Conservation (phyloP, 2,113 vertebrate species). For the Salvelinus sp. region DNA sequence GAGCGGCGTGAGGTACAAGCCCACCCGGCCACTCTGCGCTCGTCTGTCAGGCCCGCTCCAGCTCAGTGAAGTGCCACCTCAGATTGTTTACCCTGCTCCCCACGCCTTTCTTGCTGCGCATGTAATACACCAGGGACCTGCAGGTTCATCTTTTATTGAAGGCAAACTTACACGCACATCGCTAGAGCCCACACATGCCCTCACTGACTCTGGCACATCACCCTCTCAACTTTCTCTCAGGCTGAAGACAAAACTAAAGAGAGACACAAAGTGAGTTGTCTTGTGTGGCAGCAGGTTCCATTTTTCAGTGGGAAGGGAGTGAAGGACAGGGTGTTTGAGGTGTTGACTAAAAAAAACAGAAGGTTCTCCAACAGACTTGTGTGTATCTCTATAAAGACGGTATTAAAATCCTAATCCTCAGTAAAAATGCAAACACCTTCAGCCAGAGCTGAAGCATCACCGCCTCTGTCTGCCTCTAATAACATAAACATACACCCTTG, state of each 20-base stretch:
- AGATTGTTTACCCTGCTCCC: conserved; percentile 61
- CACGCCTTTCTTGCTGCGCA: conserved; percentile 48
- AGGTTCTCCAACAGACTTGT: conserved; percentile 12
- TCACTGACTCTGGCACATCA: conserved; percentile 26
- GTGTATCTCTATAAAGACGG: conserved; percentile 15
- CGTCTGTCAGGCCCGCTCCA: conserved; percentile 43
- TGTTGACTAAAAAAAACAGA: conserved; percentile 16
- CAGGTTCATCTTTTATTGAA: conserved; percentile 75
- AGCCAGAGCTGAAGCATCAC: conserved; percentile 23
- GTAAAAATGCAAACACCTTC: conserved; percentile 32
- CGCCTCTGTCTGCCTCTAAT: conserved; percentile 7
- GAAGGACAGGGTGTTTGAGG: conserved; percentile 27
- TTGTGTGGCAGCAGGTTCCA: too few relatives aligned
- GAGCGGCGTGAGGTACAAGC: conserved; percentile 50
- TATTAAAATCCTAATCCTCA: conserved; percentile 37
- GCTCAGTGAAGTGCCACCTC: conserved; percentile 63
- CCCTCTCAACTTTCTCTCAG: conserved; percentile 20
- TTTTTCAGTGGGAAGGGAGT: conserved; percentile 4
- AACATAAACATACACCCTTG: conserved; percentile 40
- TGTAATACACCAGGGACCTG: conserved; percentile 59
- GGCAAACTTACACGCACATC: conserved; percentile 48
- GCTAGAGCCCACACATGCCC: conserved; percentile 47
- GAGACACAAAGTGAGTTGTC: not conserved
- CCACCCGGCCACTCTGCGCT: conserved; percentile 57
- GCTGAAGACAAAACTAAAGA: not conserved